phyloP scores from a whole-genome alignment of 2,888 invertebrate genomes.

The Zele albiditarsus region DNA sequence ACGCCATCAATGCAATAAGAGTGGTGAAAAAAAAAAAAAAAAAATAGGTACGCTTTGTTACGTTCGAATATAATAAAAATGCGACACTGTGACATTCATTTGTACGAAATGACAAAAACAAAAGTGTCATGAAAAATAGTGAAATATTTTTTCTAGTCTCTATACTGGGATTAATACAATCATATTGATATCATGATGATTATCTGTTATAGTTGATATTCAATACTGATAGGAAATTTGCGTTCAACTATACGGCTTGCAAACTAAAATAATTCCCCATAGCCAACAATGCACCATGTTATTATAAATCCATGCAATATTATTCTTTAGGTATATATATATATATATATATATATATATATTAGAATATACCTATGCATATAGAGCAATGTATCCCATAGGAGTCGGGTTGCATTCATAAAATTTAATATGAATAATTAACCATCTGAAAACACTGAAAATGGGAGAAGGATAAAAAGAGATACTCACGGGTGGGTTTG shows the following conservation, averaged over 20 bases:
- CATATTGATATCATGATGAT: not conserved
- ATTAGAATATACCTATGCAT: not conserved
- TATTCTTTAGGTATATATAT: not conserved
- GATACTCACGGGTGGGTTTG: not conserved
- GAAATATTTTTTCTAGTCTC: not conserved
- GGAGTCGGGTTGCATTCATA: not conserved
- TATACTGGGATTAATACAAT: not conserved
- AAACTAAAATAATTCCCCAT: conserved; percentile 4
- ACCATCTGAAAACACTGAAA: conserved; percentile 22
- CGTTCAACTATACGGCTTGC: not conserved
- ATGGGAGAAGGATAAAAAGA: not conserved
- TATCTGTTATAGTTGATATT: not conserved
- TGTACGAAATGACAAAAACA: not conserved
- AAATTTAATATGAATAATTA: conserved; percentile 35
- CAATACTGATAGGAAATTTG: not conserved
- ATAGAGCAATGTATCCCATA: not conserved
- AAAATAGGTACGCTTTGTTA: not conserved
- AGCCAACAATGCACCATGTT: not conserved
- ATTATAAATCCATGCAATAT: conserved; percentile 11
- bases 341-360: not conserved
- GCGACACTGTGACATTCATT: not conserved
- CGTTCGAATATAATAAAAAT: not conserved
- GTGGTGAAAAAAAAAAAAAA: not conserved
- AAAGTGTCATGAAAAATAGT: not conserved
- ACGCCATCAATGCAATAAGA: not conserved